Evolutionary conservation across 2,797 vertebrate species (phyloP).

Genomic region (Protonibea diacanthus): DNA sequence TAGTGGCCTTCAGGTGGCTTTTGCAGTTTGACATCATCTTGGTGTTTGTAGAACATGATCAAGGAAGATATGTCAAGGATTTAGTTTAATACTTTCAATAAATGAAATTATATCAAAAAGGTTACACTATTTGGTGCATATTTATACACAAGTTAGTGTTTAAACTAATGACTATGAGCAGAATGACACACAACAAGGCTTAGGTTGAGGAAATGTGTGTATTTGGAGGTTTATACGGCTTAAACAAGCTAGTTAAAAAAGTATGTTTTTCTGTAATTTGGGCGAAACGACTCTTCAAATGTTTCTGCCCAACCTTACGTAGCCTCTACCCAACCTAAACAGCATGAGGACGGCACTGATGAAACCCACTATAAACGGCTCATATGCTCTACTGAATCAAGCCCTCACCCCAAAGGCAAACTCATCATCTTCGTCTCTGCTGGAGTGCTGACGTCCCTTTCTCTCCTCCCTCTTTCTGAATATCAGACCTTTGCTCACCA

Average conservation of each 20-base stretch:
- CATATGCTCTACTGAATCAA: slow-evolving; percentile 75
- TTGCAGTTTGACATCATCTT: not conserved
- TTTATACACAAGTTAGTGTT: not conserved
- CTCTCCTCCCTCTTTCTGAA: slow-evolving; percentile 38
- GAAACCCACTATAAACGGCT: slow-evolving; percentile 70
- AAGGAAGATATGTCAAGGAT: not conserved
- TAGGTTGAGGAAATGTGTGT: not conserved
- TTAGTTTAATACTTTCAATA: not conserved
- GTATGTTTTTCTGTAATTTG: not conserved
- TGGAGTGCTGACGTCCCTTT: slow-evolving; percentile 57
- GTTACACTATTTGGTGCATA: not conserved
- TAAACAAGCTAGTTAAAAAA: not conserved
- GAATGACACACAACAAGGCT: not conserved
- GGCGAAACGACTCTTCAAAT: slow-evolving; percentile 28
- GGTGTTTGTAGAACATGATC: not conserved
- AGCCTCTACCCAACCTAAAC: slow-evolving; percentile 39
- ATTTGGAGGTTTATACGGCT: not conserved
- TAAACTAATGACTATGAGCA: not conserved
- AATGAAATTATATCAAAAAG: not conserved
- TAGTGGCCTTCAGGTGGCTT: not conserved
- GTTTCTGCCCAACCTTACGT: slow-evolving; percentile 36
- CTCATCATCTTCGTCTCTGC: slow-evolving; percentile 76
- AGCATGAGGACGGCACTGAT: slow-evolving; percentile 62
- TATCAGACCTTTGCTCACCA: slow-evolving; percentile 55
- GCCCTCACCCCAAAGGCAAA: slow-evolving; percentile 76